Conservation (phyloP, 2,113 vertebrate genomes). For the Scomber scombrus region DNA sequence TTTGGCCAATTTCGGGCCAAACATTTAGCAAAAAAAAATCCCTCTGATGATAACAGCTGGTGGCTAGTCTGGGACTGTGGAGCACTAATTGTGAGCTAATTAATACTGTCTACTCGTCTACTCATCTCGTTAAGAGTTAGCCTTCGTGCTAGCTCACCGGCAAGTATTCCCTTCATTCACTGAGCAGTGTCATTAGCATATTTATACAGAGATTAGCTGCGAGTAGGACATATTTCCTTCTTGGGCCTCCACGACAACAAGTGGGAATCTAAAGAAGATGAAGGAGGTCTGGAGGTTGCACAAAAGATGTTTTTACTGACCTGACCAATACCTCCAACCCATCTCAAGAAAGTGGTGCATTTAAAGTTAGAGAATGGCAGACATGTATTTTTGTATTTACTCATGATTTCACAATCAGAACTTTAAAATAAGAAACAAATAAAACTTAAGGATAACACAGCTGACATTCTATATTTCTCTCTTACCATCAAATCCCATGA, state of each 20-base stretch:
- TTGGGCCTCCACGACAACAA: slow-evolving; percentile 53
- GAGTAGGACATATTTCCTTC: slow-evolving; percentile 28
- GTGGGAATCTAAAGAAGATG: slow-evolving; percentile 45
- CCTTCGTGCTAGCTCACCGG: slow-evolving; percentile 74
- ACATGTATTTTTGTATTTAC: not conserved
- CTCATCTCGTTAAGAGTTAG: slow-evolving; percentile 87
- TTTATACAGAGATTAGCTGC: slow-evolving; percentile 56
- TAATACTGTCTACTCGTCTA: slow-evolving; percentile 85
- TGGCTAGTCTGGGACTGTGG: slow-evolving; percentile 85
- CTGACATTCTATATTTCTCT: too few species aligned
- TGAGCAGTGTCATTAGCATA: slow-evolving; percentile 52
- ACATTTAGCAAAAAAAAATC: slow-evolving; percentile 64
- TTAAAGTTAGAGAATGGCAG: not conserved
- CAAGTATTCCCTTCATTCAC: slow-evolving; percentile 51
- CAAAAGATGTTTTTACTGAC: too few species aligned
- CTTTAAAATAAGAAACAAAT: too few species aligned
- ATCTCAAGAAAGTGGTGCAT: too few species aligned
- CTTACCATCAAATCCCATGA: too few species aligned
- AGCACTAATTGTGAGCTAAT: slow-evolving; percentile 91
- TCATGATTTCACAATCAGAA: too few species aligned
- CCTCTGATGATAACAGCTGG: slow-evolving; percentile 91
- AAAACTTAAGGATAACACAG: too few species aligned
- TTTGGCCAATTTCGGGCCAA: slow-evolving; percentile 89
- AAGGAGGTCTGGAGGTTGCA: too few species aligned
- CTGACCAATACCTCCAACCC: too few species aligned